Conservation (phyloP, 2,888 invertebrate genomes). For the Chymomyza fuscimana region DNA sequence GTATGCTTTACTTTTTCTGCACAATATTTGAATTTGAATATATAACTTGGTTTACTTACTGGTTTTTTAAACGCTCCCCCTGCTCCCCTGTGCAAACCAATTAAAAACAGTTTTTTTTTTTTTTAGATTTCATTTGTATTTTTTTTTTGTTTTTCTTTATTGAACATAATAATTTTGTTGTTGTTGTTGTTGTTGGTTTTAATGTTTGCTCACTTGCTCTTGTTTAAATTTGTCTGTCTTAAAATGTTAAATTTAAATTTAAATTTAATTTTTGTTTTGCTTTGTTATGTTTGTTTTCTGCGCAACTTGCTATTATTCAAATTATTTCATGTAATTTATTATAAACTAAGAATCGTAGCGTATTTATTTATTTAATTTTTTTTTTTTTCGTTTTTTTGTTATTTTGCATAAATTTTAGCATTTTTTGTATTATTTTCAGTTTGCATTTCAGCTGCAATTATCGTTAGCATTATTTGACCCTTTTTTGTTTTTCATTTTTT, state of each 20-base stretch:
- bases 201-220: conserved; percentile 39
- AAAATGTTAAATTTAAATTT: conserved; percentile 54
- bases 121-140: conserved; percentile 59
- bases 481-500: too few relatives aligned
- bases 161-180: conserved; percentile 77
- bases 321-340: conserved; percentile 21
- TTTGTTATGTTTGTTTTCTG: neutral
- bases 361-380: conserved; percentile 17
- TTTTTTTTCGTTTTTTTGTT: conserved; percentile 15
- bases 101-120: neutral
- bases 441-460: neutral
- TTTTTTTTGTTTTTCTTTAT: conserved; percentile 74
- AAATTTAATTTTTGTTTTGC: conserved; percentile 35
- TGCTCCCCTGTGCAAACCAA: neutral
- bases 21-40: neutral
- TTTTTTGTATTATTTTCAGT: conserved; percentile 21
- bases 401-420: conserved; percentile 13
- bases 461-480: neutral
- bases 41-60: neutral
- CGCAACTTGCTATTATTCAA: conserved; percentile 28
- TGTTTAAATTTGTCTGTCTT: conserved; percentile 40
- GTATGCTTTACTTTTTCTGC: neutral
- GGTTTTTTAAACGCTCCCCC: too few relatives aligned
- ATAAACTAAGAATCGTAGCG: conserved; percentile 17
- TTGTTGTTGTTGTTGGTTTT: conserved; percentile 51